Percentiles rank a stretch among this genome's conserved stretches.
Evolutionary conservation across 2,797 vertebrate species (phyloP).

Genomic region (Lagodon rhomboides): DNA sequence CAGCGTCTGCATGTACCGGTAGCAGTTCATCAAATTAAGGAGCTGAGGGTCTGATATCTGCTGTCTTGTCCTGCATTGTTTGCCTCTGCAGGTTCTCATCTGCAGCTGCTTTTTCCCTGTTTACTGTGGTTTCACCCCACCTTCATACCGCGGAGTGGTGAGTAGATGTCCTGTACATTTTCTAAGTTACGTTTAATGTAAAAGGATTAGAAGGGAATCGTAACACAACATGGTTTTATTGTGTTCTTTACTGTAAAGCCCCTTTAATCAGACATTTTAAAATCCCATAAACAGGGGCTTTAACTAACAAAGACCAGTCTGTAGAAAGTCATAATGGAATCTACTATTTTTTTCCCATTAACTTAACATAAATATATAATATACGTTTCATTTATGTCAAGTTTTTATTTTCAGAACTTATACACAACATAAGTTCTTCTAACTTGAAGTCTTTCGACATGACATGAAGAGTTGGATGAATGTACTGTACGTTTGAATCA

Average conservation of each 20-base stretch:
- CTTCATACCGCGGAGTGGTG: conserved; percentile 92
- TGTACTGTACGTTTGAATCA: no score
- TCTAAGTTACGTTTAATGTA: background rate
- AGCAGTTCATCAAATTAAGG: no score
- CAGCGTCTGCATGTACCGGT: no score
- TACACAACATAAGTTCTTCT: no score
- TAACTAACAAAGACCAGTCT: no score
- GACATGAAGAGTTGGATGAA: no score
- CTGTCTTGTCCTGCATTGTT: background rate
- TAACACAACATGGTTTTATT: background rate
- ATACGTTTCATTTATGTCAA: no score
- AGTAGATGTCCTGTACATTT: conserved; percentile 64
- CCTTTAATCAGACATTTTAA: background rate
- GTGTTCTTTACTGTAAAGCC: background rate
- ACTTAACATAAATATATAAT: no score
- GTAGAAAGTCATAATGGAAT: no score
- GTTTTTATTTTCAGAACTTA: no score
- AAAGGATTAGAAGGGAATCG: conserved; percentile 1
- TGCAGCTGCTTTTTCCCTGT: conserved; percentile 94
- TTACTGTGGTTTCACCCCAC: conserved; percentile 90
- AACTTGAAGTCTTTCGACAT: no score
- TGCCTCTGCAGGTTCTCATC: conserved; percentile 86
- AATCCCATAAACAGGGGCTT: background rate
- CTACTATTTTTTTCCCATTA: no score
- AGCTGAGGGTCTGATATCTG: background rate